Percentiles rank a stretch among this genome's conserved stretches.
Conservation (phyloP, 1,140 invertebrate species). For the Drosophila sturtevanti region DNA sequence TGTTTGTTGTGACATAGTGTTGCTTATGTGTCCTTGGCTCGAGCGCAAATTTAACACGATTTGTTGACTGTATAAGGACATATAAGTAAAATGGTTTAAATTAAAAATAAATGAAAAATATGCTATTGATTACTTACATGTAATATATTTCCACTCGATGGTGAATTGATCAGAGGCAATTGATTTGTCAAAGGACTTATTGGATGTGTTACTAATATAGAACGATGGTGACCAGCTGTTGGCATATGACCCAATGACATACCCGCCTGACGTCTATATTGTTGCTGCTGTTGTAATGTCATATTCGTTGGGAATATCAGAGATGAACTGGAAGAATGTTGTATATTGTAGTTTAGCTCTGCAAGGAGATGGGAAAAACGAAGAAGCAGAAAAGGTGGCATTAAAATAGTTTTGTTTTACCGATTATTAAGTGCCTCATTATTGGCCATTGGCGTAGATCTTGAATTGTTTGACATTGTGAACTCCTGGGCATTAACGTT, state of each 20-base stretch:
- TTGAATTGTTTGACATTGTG: conserved; percentile 85
- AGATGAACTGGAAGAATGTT: conserved; percentile 82
- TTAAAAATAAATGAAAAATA: not conserved
- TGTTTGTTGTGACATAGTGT: conserved; percentile 30
- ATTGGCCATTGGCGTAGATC: conserved; percentile 45
- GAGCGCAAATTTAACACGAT: conserved; percentile 79
- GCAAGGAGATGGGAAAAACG: conserved; percentile 64
- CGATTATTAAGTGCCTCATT: conserved; percentile 65
- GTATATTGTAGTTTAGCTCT: conserved; percentile 82
- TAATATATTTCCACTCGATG: conserved; percentile 87
- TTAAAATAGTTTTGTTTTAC: conserved; percentile 70
- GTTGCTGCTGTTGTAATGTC: conserved; percentile 84
- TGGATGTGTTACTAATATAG: conserved; percentile 74
- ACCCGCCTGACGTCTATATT: conserved; percentile 68
- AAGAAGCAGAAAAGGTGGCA: conserved; percentile 64
- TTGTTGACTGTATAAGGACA: conserved; percentile 50
- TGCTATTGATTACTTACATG: conserved; percentile 83
- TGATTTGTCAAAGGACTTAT: conserved; percentile 67
- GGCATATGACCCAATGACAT: conserved; percentile 73
- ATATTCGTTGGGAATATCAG: conserved; percentile 80
- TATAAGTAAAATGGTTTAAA: not conserved
- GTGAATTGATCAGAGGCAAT: conserved; percentile 84
- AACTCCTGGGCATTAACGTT: conserved; percentile 94
- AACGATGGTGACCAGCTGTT: conserved; percentile 74
- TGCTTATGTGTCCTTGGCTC: conserved; percentile 64